Conservation (phyloP, 2,888 invertebrate species). For the Campaea margaritaria region DNA sequence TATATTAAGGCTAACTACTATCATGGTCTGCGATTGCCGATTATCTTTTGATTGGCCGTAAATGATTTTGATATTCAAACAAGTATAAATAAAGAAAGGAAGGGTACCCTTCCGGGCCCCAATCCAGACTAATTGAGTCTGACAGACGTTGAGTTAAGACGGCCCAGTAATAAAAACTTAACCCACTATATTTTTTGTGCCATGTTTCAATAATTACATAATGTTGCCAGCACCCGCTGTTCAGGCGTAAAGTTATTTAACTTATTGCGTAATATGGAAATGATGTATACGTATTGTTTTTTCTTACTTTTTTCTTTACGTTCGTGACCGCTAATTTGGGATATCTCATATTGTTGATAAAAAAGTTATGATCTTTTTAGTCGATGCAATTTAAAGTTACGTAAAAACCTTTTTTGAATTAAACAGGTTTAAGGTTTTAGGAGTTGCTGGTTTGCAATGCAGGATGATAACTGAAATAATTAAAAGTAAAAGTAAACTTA, state of each 20-base stretch:
- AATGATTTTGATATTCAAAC: slow-evolving; percentile 18
- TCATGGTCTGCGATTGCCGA: no score
- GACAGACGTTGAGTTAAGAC: slow-evolving; percentile 26
- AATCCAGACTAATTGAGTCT: slow-evolving; percentile 30
- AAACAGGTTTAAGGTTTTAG: no score
- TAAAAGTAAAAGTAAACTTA: no score
- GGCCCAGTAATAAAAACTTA: slow-evolving; percentile 38
- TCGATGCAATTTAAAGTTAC: neutral
- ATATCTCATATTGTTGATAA: slow-evolving; percentile 15
- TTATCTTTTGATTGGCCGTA: neutral
- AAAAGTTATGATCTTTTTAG: slow-evolving; percentile 2
- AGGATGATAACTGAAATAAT: no score
- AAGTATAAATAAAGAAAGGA: slow-evolving; percentile 14
- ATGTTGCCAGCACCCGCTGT: slow-evolving; percentile 49
- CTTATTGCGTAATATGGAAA: slow-evolving; percentile 47
- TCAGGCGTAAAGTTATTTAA: slow-evolving; percentile 46
- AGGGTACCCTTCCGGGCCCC: slow-evolving; percentile 15
- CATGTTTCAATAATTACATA: slow-evolving; percentile 46
- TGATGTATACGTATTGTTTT: slow-evolving; percentile 33
- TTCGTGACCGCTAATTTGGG: slow-evolving; percentile 16
- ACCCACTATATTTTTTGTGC: slow-evolving; percentile 42
- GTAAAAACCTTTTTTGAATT: neutral
- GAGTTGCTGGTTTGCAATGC: no score
- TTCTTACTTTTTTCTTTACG: slow-evolving; percentile 28
- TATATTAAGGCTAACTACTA: no score